phyloP scores from a whole-genome alignment of 2,797 vertebrate genomes.

The Syndactyla subalaris region DNA sequence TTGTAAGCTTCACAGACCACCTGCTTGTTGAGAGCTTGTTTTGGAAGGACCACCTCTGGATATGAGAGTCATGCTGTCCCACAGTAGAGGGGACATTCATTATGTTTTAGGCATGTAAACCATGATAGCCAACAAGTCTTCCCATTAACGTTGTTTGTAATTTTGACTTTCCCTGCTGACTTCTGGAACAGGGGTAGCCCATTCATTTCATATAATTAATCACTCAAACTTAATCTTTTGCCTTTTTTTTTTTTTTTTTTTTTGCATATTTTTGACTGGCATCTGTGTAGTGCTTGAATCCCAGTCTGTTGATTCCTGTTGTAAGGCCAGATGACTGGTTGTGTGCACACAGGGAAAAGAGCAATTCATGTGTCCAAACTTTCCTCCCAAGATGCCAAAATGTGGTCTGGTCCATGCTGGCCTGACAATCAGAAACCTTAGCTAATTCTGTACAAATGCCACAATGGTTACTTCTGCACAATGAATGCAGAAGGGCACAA shows the following conservation, averaged over 20 bases:
- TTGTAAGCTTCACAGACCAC: not conserved
- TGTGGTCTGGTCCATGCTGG: not conserved
- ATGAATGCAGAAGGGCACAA: not conserved
- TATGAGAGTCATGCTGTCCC: rapidly evolving
- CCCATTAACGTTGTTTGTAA: not conserved
- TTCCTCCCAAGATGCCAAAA: not conserved
- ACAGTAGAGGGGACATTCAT: not conserved
- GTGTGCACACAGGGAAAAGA: not conserved
- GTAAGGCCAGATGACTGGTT: not conserved
- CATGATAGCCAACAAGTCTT: not conserved
- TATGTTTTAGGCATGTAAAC: not conserved
- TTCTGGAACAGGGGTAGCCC: not conserved
- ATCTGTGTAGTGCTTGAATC: not conserved
- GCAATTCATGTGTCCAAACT: not conserved
- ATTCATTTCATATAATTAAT: not conserved
- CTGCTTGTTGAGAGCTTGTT: not conserved
- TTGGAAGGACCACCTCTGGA: not conserved
- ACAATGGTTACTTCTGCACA: not conserved
- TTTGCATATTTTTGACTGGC: not conserved
- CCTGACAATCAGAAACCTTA: not conserved
- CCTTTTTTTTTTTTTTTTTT: not conserved
- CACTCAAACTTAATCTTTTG: not conserved
- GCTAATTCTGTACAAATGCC: not conserved
- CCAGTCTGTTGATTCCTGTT: not conserved
- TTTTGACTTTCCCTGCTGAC: not conserved